These are phyloP conservation scores for Macrobrachium rosenbergii DNA, from an alignment of 1,140 invertebrate genomes.

Conservation along the genomic window DNA sequence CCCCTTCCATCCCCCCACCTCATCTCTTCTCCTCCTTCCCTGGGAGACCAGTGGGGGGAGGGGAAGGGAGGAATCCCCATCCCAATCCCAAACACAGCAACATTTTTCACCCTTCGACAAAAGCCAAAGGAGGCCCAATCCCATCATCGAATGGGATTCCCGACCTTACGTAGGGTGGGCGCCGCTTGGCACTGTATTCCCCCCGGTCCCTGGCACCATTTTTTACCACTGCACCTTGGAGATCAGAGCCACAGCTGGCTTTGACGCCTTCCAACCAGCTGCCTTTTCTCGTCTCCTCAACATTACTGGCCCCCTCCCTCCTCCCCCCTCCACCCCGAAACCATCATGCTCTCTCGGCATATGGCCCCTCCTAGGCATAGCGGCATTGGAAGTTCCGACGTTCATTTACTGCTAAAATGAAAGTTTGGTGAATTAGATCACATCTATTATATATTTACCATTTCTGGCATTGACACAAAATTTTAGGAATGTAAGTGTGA, in stretches of 20 bases:
- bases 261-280: conserved; percentile 53
- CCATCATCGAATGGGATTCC: conserved; percentile 13
- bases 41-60: too few relatives aligned
- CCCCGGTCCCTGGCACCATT: conserved; percentile 48
- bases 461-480: too few relatives aligned
- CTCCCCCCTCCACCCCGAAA: not conserved
- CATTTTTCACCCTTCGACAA: conserved; percentile 25
- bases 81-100: conserved; percentile 15
- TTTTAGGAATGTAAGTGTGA: too few relatives aligned
- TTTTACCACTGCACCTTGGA: conserved; percentile 57
- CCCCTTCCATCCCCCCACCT: not conserved
- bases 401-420: too few relatives aligned
- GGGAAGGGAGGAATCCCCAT: too few relatives aligned
- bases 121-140: not conserved
- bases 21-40: not conserved
- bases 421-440: too few relatives aligned
- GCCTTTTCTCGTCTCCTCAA: conserved; percentile 44
- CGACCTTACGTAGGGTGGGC: conserved; percentile 15
- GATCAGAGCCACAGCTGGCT: conserved; percentile 58
- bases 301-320: not conserved
- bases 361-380: too few relatives aligned
- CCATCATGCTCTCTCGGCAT: not conserved
- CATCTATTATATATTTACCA: too few relatives aligned
- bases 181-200: conserved; percentile 49
- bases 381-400: too few relatives aligned